phyloP scores from a whole-genome alignment of 1,140 invertebrate genomes.

The Drosophila punjabiensis region DNA sequence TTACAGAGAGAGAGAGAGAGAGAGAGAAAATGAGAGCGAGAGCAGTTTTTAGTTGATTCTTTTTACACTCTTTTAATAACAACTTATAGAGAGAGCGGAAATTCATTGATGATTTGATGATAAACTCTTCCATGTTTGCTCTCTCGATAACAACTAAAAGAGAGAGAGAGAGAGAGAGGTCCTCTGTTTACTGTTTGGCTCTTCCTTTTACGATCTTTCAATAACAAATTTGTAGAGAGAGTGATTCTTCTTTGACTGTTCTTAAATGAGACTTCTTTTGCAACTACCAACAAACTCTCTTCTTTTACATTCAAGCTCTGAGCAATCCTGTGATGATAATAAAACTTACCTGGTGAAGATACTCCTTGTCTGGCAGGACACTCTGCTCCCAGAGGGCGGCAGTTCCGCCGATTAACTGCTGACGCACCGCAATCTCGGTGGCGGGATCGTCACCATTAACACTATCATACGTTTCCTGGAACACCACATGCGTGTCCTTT shows the following conservation, averaged over 20 bases:
- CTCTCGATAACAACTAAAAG: too few relatives aligned
- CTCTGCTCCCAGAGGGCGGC: slow-evolving; percentile 90
- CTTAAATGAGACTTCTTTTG: too few relatives aligned
- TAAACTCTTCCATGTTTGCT: too few relatives aligned
- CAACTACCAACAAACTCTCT: background rate
- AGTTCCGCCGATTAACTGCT: slow-evolving; percentile 71
- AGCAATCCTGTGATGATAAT: background rate
- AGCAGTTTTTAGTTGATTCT: background rate
- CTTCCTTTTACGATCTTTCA: too few relatives aligned
- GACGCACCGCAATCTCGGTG: slow-evolving; percentile 74
- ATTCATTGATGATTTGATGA: too few relatives aligned
- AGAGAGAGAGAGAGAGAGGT: too few relatives aligned
- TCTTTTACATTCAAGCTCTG: background rate
- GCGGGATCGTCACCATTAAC: slow-evolving; percentile 64
- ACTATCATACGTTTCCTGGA: slow-evolving; percentile 89
- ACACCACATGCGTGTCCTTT: slow-evolving; percentile 96
- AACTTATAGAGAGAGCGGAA: too few relatives aligned
- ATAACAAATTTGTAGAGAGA: too few relatives aligned
- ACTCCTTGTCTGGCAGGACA: slow-evolving; percentile 93
- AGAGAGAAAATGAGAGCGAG: too few relatives aligned
- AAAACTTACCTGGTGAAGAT: slow-evolving; percentile 90
- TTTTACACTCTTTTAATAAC: background rate
- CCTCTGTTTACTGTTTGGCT: too few relatives aligned
- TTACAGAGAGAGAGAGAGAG: background rate
- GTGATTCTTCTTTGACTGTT: too few relatives aligned